These are phyloP conservation scores for Polyommatus iphigenia DNA, from an alignment of 2,888 invertebrate species.

Conservation along the genomic window DNA sequence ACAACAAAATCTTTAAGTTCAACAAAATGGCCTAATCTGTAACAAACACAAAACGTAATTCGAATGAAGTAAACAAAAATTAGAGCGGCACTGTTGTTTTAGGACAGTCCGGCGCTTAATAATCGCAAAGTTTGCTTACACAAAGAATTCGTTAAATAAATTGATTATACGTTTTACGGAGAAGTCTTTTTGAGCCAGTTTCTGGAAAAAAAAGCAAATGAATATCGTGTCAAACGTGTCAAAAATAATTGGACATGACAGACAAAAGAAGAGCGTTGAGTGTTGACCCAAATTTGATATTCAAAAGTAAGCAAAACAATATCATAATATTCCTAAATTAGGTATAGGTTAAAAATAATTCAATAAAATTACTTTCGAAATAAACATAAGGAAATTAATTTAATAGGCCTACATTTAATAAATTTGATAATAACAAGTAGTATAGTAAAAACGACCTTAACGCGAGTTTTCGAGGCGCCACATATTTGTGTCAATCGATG, in stretches of 20 bases:
- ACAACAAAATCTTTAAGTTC: neutral
- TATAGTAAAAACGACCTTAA: slow-evolving; percentile 16
- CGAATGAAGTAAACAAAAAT: slow-evolving; percentile 17
- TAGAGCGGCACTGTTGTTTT: slow-evolving; percentile 8
- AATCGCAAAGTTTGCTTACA: slow-evolving; percentile 2
- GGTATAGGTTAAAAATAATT: neutral
- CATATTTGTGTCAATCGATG: neutral
- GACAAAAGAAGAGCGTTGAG: neutral
- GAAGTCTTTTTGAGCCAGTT: neutral
- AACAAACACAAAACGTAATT: neutral
- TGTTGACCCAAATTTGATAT: too few species aligned
- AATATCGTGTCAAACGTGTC: neutral
- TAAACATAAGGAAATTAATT: neutral
- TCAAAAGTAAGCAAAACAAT: too few species aligned
- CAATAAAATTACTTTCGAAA: neutral
- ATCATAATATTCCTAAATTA: too few species aligned
- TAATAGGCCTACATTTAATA: neutral
- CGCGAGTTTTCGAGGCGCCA: neutral
- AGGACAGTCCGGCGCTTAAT: slow-evolving; percentile 15
- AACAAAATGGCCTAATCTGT: neutral
- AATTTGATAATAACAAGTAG: neutral
- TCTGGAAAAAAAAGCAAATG: neutral
- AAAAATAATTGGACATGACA: neutral
- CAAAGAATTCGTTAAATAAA: slow-evolving; percentile 12
- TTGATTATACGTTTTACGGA: neutral